phyloP scores from a whole-genome alignment of 2,888 invertebrate species.

The Mesorhabditis belari region DNA sequence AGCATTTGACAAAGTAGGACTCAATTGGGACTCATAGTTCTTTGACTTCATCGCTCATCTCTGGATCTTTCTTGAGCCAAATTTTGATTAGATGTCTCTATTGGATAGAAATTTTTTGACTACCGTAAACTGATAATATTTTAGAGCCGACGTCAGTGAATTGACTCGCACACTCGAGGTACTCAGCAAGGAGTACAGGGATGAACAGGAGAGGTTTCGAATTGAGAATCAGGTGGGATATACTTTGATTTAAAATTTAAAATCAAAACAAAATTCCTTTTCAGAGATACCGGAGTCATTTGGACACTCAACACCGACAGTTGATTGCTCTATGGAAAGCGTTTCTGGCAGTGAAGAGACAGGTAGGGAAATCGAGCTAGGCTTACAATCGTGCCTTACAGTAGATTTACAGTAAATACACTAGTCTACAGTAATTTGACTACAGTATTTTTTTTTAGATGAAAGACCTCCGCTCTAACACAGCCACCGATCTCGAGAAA shows the following conservation, averaged over 20 bases:
- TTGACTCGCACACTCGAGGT: neutral
- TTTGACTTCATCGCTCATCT: too few species aligned
- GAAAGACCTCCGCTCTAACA: constrained; percentile 20
- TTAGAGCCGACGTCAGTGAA: neutral
- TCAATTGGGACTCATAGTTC: too few species aligned
- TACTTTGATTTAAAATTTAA: too few species aligned
- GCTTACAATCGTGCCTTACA: neutral
- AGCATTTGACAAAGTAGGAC: too few species aligned
- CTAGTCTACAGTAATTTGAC: neutral
- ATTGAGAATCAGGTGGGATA: neutral
- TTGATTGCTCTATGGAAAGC: constrained; percentile 31
- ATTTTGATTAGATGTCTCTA: neutral
- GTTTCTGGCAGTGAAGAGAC: constrained; percentile 28
- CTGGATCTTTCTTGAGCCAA: too few species aligned
- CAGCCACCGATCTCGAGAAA: constrained; percentile 28
- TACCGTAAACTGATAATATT: neutral
- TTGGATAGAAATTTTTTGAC: neutral
- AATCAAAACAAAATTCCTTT: neutral
- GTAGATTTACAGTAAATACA: neutral
- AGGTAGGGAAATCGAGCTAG: constrained; percentile 8
- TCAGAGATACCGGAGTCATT: constrained; percentile 30
- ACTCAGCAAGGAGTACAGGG: neutral
- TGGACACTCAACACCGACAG: constrained; percentile 28
- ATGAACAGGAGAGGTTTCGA: neutral
- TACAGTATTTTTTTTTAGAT: constrained; percentile 10